Conservation (phyloP, 2,888 invertebrate species). For the Shargacucullia verbasci region DNA sequence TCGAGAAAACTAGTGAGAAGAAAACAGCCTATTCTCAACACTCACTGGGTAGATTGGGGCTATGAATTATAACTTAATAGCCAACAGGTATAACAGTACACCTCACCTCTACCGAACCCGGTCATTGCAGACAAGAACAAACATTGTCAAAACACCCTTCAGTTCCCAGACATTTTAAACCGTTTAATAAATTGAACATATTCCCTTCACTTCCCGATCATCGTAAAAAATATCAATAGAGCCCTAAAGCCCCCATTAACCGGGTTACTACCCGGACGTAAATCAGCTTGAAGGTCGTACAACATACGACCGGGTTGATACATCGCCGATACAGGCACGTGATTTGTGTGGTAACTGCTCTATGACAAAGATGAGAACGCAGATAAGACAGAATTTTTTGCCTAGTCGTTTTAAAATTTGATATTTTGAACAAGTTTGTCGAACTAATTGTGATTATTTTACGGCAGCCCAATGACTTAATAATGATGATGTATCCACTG, state of each 20-base stretch:
- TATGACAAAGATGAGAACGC: constrained; percentile 34
- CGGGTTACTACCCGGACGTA: constrained; percentile 68
- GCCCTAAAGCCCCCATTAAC: constrained; percentile 48
- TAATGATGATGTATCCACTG: too few species aligned
- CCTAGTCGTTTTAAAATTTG: not conserved
- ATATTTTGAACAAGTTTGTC: too few species aligned
- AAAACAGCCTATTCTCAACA: too few species aligned
- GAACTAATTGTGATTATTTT: too few species aligned
- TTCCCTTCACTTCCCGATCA: constrained; percentile 32
- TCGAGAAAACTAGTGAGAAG: too few species aligned
- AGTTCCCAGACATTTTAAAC: constrained; percentile 1
- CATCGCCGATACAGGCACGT: constrained; percentile 76
- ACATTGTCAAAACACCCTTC: too few species aligned
- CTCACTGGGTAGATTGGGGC: too few species aligned
- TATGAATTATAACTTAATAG: too few species aligned
- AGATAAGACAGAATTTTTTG: constrained; percentile 14
- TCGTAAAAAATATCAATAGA: constrained; percentile 46
- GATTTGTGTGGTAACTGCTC: constrained; percentile 70
- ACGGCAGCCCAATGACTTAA: too few species aligned
- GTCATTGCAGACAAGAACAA: too few species aligned
- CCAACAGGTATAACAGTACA: too few species aligned
- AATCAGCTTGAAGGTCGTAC: constrained; percentile 75
- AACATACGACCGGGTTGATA: constrained; percentile 66
- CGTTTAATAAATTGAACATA: constrained; percentile 18
- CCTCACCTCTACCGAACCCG: too few species aligned